Conservation (phyloP, 64 coral and sea anemone species). For the Actinia tenebrosa region DNA sequence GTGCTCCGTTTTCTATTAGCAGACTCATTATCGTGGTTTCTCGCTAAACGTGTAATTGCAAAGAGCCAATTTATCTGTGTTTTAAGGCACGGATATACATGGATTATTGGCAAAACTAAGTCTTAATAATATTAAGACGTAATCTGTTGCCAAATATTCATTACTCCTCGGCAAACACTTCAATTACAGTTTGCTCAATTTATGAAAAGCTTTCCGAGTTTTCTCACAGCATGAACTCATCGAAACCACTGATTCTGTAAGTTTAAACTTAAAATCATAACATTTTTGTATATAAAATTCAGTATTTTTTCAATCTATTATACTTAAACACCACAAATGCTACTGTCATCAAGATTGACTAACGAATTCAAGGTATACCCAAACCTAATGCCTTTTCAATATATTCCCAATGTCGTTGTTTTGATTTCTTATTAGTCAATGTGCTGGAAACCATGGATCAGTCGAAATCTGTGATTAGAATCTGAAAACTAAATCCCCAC, state of each 20-base stretch:
- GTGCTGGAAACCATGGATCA: background rate
- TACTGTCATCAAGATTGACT: background rate
- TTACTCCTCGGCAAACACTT: background rate
- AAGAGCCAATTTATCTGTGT: background rate
- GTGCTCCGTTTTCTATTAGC: background rate
- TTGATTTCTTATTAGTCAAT: background rate
- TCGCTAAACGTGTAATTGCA: background rate
- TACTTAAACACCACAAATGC: background rate
- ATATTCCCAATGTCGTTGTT: background rate
- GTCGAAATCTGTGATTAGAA: background rate
- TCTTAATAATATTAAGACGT: background rate
- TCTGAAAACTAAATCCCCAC: background rate
- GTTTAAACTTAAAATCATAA: background rate
- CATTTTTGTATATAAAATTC: background rate
- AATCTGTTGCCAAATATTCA: background rate
- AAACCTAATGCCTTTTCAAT: background rate
- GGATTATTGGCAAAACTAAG: background rate
- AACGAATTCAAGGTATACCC: background rate
- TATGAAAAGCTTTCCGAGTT: background rate
- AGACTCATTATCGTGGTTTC: background rate
- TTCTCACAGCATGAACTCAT: background rate
- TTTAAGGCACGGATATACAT: background rate
- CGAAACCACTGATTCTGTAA: conserved; percentile 1
- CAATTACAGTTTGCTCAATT: background rate
- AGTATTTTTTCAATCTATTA: background rate